Base-by-base conservation (phyloP, 2,888 invertebrate genomes). In the Pecten maximus region DNA sequence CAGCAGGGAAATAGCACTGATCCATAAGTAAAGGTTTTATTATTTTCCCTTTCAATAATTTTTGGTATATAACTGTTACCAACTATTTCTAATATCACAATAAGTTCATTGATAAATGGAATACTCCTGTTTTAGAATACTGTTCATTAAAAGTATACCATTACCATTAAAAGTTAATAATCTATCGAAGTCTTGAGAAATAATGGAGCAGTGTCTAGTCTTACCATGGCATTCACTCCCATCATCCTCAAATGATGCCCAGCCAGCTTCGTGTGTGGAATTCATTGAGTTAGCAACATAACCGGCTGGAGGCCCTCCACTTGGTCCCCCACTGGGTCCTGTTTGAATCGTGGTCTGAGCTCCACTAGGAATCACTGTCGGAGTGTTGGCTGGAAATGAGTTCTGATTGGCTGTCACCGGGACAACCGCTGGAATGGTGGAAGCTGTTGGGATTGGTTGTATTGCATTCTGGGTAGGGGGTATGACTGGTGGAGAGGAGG, bases 191-290 rank as follows among this genome's bases (percentile, higher is more conserved):
- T n/a, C n/a, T n/a, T 6, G 54, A 54, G 54, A 54, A 23, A 54
- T 44, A 44, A 44, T 12, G 12, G 8, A 44, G 8, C 12, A 44
- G 12, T 12, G 12, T 12, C 28, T 23, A 93, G 91, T 35, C 74
- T 74, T 74, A 74, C 74, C 74, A 35, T 74, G 74, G 15, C 74
- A 74, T 74, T 95, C 95, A 91, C 92, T 94, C 90, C 96, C 96
- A 40, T 96, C 96, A 89, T 96, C 96, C 50, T 96, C 96, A 94
- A 96, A 96, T 88, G 95, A 95, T 10, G 96, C 95, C 96, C 96
- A 96, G 48, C 95, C 95, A 40, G 92, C 93, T 87, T 94, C 94
- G 89, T 95, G 93, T 88, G 92, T 92, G 54, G 91, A 93, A 88
- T 91, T 90, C 89, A 92, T 91, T 50, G 88, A 88, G 87, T 92